These are phyloP conservation scores for Drosophila azteca DNA, from an alignment of 1,140 invertebrate genomes.

Conservation along the genomic window DNA sequence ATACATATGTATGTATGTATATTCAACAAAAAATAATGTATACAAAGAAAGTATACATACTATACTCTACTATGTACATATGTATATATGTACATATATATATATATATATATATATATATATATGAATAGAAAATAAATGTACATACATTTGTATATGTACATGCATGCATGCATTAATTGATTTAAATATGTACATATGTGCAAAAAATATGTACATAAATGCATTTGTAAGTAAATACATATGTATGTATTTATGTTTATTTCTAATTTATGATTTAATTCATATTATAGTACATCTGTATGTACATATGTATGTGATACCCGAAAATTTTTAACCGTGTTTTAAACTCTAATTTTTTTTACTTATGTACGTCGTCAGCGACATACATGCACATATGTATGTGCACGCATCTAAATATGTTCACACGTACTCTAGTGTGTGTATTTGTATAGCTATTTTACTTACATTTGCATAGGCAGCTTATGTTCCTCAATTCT, in stretches of 20 bases:
- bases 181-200: background rate
- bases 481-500: slow-evolving; percentile 8
- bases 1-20: no score
- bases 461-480: slow-evolving; percentile 13
- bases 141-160: background rate
- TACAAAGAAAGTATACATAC: background rate
- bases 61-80: slow-evolving; percentile 1
- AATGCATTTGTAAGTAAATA: background rate
- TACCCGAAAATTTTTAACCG: slow-evolving; percentile 49
- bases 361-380: slow-evolving; percentile 30
- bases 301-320: no score
- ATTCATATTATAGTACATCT: background rate
- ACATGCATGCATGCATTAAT: background rate
- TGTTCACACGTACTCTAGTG: background rate
- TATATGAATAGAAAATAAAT: background rate
- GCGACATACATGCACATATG: slow-evolving; percentile 16
- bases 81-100: slow-evolving; percentile 2
- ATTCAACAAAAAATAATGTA: no score
- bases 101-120: background rate
- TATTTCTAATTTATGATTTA: background rate
- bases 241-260: no score
- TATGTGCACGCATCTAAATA: slow-evolving; percentile 1
- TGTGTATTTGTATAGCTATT: slow-evolving; percentile 6
- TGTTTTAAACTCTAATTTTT: slow-evolving; percentile 56
- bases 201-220: background rate